Evolutionary conservation across 2,888 invertebrate species (phyloP).

Genomic region (Drosophila diplacantha): DNA sequence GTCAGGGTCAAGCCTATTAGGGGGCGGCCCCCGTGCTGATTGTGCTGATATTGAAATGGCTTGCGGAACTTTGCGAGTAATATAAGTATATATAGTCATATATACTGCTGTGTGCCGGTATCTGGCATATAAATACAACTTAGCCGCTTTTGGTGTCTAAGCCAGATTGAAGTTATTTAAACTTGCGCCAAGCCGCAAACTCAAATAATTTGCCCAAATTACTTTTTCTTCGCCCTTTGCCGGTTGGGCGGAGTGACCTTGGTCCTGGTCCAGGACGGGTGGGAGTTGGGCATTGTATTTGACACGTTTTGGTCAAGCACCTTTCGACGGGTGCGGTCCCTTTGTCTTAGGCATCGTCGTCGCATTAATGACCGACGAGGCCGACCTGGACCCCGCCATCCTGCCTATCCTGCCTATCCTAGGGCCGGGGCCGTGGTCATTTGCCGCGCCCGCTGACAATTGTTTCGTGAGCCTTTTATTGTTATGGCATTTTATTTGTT

Average conservation of each 20-base stretch:
- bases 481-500: slow-evolving; percentile 57
- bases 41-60: slow-evolving; percentile 33
- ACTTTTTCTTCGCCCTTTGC: slow-evolving; percentile 52
- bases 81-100: neutral
- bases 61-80: slow-evolving; percentile 56
- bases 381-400: slow-evolving; percentile 27
- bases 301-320: slow-evolving; percentile 69
- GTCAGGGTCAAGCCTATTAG: slow-evolving; percentile 58
- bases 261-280: slow-evolving; percentile 24
- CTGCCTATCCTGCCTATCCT: slow-evolving; percentile 3
- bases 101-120: slow-evolving; percentile 9
- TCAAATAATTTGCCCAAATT: slow-evolving; percentile 70
- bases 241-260: slow-evolving; percentile 48
- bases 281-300: slow-evolving; percentile 30
- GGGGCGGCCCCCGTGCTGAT: slow-evolving; percentile 49
- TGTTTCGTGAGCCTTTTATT: slow-evolving; percentile 66
- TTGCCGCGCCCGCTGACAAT: slow-evolving; percentile 58
- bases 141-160: slow-evolving; percentile 41
- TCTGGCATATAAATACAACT: slow-evolving; percentile 50
- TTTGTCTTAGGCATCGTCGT: slow-evolving; percentile 47
- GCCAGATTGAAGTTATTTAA: slow-evolving; percentile 67
- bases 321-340: slow-evolving; percentile 45
- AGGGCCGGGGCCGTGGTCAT: slow-evolving; percentile 44
- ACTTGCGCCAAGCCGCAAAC: slow-evolving; percentile 65
- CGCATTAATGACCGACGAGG: slow-evolving; percentile 61